Evolutionary conservation across 2,888 invertebrate species (phyloP).

Genomic region (Himalopsyche anomala): DNA sequence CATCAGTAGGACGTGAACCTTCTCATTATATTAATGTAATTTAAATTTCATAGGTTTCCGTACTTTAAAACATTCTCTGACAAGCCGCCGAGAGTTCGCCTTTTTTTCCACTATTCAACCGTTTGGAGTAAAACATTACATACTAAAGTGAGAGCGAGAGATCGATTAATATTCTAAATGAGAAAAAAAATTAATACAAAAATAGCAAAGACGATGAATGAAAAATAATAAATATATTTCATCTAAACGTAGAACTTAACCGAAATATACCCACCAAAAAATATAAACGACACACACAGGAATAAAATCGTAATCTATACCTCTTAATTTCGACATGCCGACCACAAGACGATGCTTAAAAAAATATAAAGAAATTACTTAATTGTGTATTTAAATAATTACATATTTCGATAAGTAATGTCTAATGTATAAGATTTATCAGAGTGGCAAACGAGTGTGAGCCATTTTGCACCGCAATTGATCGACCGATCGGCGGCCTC

Average conservation of each 20-base stretch:
- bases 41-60: too few species aligned
- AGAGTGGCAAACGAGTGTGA: neutral
- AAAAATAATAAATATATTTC: constrained; percentile 11
- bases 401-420: neutral
- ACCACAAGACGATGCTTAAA: neutral
- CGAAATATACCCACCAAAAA: constrained; percentile 31
- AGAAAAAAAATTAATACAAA: neutral
- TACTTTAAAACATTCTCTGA: too few species aligned
- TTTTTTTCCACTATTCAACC: constrained; percentile 11
- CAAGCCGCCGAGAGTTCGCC: too few species aligned
- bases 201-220: neutral
- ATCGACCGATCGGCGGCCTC: neutral
- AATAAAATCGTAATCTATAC: neutral
- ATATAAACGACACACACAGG: neutral
- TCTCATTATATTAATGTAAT: too few species aligned
- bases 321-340: neutral
- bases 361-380: neutral
- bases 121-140: constrained; percentile 2
- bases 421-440: neutral
- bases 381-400: neutral
- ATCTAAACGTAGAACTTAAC: constrained; percentile 13
- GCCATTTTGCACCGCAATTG: neutral
- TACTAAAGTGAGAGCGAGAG: constrained; percentile 15
- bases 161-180: neutral
- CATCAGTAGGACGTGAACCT: too few species aligned